These are phyloP conservation scores for Agapornis canus DNA, from an alignment of 2,797 vertebrate species.

Conservation along the genomic window DNA sequence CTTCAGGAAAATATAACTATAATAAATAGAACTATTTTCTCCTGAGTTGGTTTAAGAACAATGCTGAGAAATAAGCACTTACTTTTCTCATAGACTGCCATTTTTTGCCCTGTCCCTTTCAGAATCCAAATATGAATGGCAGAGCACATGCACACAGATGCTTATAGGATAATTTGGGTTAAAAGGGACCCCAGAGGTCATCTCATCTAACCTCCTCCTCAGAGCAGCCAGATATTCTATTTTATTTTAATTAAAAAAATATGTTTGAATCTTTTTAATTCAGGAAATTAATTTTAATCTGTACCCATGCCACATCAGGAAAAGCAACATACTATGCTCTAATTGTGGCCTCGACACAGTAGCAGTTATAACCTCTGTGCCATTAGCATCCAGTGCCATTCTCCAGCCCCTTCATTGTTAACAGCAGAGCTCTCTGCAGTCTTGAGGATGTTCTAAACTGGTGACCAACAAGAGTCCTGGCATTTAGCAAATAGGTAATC, in stretches of 20 bases:
- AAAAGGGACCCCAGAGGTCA: background rate
- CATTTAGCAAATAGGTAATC: background rate
- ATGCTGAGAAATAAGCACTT: background rate
- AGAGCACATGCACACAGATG: background rate
- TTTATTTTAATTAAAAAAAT: background rate
- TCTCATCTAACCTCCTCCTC: background rate
- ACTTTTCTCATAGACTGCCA: background rate
- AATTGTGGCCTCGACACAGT: fast-evolving
- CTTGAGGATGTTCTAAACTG: background rate
- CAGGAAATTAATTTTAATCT: background rate
- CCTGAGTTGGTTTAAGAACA: background rate
- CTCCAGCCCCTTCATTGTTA: background rate
- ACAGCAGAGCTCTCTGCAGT: fast-evolving
- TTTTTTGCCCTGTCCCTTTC: background rate
- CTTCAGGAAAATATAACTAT: background rate
- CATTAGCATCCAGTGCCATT: background rate
- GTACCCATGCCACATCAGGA: background rate
- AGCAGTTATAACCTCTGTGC: background rate
- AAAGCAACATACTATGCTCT: background rate
- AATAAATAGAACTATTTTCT: background rate
- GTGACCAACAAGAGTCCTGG: background rate
- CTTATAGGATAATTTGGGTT: background rate
- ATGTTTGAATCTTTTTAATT: background rate
- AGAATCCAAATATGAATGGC: background rate
- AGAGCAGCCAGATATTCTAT: background rate